Conservation (phyloP, 2,888 invertebrate species). For the Cephus nigrinus region DNA sequence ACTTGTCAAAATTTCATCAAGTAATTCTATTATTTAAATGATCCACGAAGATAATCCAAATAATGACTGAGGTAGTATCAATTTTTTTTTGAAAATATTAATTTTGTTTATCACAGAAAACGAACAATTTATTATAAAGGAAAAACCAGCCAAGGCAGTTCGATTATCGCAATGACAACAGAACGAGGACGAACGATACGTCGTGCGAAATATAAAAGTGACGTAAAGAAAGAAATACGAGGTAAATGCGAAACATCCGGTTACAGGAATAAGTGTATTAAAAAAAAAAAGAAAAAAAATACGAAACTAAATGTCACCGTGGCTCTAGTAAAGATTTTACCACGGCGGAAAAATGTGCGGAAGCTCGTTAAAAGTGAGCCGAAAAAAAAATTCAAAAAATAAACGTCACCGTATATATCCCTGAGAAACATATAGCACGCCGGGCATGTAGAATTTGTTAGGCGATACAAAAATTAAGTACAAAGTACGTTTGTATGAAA, state of each 20-base stretch:
- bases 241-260: neutral
- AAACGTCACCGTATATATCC: neutral
- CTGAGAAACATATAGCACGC: too few relatives aligned
- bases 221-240: neutral
- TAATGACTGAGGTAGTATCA: neutral
- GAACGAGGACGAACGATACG: neutral
- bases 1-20: neutral
- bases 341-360: neutral
- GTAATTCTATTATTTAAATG: neutral
- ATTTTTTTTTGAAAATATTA: neutral
- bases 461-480: neutral
- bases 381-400: neutral
- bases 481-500: too few relatives aligned
- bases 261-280: neutral
- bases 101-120: neutral
- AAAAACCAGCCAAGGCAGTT: neutral
- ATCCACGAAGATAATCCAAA: neutral
- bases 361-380: neutral
- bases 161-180: neutral
- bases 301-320: neutral
- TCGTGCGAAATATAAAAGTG: neutral
- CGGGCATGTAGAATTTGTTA: neutral
- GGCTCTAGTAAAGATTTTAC: neutral
- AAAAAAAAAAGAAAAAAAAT: neutral
- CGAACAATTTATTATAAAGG: neutral